A percentile compares a stretch with the other conserved stretches of the same genome.
Conservation (phyloP, 1,140 invertebrate genomes). For the Papilio dardanus region DNA sequence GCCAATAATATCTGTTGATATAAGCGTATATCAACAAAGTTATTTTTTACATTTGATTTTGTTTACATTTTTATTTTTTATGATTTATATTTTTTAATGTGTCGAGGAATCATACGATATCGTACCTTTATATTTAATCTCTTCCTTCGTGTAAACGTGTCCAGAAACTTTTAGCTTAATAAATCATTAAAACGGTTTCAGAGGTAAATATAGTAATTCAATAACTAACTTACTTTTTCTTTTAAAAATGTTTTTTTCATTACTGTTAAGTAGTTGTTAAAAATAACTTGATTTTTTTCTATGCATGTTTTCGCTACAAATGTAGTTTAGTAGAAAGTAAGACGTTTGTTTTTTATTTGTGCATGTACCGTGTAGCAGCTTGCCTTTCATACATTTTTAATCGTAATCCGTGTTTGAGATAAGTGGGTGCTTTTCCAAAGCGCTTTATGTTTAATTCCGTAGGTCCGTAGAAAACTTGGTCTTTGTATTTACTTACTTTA, state of each 20-base stretch:
- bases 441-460: constrained; percentile 33
- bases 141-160: no score
- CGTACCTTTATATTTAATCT: no score
- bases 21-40: background rate
- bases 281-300: constrained; percentile 20
- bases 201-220: background rate
- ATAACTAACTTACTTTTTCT: background rate
- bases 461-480: constrained; percentile 46
- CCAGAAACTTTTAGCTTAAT: background rate
- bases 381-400: constrained; percentile 37
- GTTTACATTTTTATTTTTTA: background rate
- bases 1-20: no score
- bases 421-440: constrained; percentile 36
- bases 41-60: constrained; percentile 5
- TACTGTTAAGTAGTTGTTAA: constrained; percentile 13
- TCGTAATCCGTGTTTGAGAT: constrained; percentile 36
- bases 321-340: constrained; percentile 8
- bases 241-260: background rate
- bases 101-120: background rate
- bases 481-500: constrained; percentile 51
- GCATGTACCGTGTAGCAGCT: constrained; percentile 36
- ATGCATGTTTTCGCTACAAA: constrained; percentile 18
- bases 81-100: background rate
- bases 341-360: constrained; percentile 33
- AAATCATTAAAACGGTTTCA: background rate